Conservation (phyloP, 2,888 invertebrate species). For the Tribolium freemani region DNA sequence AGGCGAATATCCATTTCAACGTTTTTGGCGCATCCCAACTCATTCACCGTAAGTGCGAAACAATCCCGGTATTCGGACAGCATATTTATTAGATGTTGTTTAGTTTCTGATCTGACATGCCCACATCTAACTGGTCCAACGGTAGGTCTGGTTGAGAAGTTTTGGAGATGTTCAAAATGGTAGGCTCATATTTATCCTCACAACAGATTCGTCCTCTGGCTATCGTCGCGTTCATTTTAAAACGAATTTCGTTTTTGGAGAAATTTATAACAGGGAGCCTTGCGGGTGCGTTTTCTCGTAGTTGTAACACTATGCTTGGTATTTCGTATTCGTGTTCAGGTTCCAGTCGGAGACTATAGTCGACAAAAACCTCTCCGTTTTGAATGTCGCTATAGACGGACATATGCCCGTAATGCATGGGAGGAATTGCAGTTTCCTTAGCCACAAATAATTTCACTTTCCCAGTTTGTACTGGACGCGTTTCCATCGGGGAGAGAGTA, state of each 20-base stretch:
- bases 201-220: neutral
- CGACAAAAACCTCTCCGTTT: neutral
- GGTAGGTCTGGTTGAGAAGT: neutral
- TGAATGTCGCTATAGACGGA: neutral
- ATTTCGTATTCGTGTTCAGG: neutral
- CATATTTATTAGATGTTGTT: too few relatives aligned
- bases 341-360: neutral
- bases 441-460: too few relatives aligned
- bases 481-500: too few relatives aligned
- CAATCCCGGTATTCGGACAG: too few relatives aligned
- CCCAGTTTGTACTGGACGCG: too few relatives aligned
- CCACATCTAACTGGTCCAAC: conserved; percentile 45
- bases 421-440: too few relatives aligned
- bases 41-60: too few relatives aligned
- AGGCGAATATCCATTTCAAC: too few relatives aligned
- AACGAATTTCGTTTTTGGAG: neutral
- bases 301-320: neutral
- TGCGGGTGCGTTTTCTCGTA: neutral
- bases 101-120: too few relatives aligned
- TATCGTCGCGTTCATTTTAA: neutral
- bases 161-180: neutral
- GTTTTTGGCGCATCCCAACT: too few relatives aligned
- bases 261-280: neutral
- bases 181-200: neutral
- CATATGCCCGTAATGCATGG: too few relatives aligned